phyloP scores from a whole-genome alignment of 2,797 vertebrate species.

The Manis pentadactyla region DNA sequence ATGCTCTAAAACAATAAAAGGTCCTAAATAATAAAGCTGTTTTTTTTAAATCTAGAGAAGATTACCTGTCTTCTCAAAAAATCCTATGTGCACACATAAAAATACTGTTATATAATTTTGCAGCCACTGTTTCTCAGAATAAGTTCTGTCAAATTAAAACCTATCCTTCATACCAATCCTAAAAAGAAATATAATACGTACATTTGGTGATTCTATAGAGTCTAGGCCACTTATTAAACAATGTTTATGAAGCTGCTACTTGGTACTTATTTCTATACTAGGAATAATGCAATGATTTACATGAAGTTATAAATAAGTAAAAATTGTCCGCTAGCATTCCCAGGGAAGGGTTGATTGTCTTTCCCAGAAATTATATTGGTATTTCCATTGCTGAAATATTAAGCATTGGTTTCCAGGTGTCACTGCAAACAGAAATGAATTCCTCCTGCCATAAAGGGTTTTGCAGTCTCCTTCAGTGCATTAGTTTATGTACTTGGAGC shows the following conservation, averaged over 20 bases:
- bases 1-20: background rate
- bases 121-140: background rate
- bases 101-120: background rate
- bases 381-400: background rate
- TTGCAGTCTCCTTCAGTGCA: background rate
- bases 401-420: background rate
- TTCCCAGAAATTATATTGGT: conserved; percentile 8
- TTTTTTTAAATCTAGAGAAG: background rate
- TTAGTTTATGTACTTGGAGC: background rate
- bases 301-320: background rate
- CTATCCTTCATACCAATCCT: background rate
- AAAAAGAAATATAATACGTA: background rate
- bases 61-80: background rate
- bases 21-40: background rate
- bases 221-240: background rate
- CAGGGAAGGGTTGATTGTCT: background rate
- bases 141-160: background rate
- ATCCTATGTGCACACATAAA: background rate
- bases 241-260: background rate
- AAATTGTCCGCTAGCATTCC: background rate
- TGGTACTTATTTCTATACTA: background rate
- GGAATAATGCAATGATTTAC: background rate
- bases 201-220: background rate
- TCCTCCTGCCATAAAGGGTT: background rate
- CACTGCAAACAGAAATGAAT: background rate